These are phyloP conservation scores for Drosophila ironensis DNA, from an alignment of 1,140 invertebrate species.

Conservation along the genomic window DNA sequence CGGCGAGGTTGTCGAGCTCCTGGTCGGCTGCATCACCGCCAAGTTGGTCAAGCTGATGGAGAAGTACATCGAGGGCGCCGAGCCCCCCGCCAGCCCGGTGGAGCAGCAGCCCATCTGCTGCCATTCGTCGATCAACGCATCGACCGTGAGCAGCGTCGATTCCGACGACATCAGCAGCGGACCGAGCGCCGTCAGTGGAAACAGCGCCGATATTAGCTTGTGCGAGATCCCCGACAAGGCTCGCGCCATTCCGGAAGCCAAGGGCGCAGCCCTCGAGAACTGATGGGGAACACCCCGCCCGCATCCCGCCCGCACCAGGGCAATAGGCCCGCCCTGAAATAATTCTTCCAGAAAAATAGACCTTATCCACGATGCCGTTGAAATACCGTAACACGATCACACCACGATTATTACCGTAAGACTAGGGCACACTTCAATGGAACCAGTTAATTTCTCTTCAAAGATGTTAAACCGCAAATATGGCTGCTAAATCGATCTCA, in stretches of 20 bases:
- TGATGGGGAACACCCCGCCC: background rate
- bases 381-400: too few species aligned
- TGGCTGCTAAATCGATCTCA: too few species aligned
- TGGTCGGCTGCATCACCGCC: conserved; percentile 90
- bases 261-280: background rate
- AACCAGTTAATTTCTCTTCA: too few species aligned
- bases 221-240: background rate
- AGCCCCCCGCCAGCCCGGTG: background rate
- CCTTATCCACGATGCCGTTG: too few species aligned
- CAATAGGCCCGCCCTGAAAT: too few species aligned
- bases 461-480: too few species aligned
- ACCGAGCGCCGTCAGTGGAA: background rate
- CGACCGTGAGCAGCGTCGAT: background rate
- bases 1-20: conserved; percentile 87
- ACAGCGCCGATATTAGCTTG: background rate
- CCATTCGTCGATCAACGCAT: background rate
- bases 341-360: too few species aligned
- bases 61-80: conserved; percentile 69
- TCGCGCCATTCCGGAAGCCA: background rate
- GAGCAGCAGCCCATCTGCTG: background rate
- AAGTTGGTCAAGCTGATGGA: conserved; percentile 90
- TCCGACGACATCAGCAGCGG: background rate
- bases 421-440: too few species aligned
- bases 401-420: too few species aligned
- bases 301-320: too few species aligned